A percentile compares a stretch with the other conserved stretches of the same genome.
Conservation (phyloP, 2,113 vertebrate genomes). For the Calyptomena viridis region DNA sequence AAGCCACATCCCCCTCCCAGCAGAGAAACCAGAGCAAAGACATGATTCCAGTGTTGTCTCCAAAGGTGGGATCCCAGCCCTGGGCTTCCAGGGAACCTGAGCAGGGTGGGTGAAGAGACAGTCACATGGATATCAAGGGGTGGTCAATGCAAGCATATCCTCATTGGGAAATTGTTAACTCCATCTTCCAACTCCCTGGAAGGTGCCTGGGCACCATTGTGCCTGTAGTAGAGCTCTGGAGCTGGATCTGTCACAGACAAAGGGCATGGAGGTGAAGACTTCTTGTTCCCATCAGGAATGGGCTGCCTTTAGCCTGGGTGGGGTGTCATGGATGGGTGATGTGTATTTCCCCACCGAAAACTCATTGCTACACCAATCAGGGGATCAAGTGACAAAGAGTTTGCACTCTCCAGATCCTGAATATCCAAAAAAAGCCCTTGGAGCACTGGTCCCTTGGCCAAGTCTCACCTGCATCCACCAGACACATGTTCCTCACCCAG, state of each 20-base stretch:
- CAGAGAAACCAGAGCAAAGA: neutral
- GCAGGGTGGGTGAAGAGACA: neutral
- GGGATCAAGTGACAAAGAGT: neutral
- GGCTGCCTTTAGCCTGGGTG: neutral
- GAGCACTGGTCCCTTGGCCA: neutral
- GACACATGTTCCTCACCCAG: rapidly evolving
- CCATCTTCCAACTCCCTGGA: neutral
- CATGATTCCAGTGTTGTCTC: rapidly evolving
- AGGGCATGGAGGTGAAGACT: neutral
- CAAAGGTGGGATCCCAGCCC: rapidly evolving
- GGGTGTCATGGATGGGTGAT: neutral
- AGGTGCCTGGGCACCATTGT: neutral
- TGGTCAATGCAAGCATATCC: neutral
- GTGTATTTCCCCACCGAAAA: neutral
- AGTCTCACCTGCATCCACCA: neutral
- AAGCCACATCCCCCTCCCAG: neutral
- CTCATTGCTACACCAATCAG: rapidly evolving
- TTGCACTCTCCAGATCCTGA: neutral
- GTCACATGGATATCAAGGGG: rapidly evolving
- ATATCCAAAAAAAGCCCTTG: neutral
- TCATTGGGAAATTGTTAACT: neutral
- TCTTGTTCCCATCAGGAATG: rapidly evolving
- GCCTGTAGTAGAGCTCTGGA: neutral
- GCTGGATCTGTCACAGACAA: neutral
- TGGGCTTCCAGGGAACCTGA: neutral